Conservation (phyloP, 2,113 vertebrate genomes). For the Corythoichthys intestinalis region DNA sequence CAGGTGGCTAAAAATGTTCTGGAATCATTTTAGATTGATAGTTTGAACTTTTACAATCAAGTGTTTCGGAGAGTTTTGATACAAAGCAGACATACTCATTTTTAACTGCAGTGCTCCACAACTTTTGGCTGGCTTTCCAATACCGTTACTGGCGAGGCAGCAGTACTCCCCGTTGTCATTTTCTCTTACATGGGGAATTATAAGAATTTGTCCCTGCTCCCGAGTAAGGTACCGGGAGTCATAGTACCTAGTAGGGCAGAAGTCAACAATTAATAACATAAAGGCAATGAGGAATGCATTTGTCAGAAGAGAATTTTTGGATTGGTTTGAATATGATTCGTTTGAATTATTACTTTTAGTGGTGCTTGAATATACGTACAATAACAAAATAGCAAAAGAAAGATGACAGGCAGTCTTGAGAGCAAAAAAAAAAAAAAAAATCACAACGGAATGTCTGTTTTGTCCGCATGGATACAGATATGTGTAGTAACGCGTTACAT, state of each 20-base stretch:
- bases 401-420: no score
- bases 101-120: conserved; percentile 97
- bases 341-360: no score
- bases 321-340: no score
- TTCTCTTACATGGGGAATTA: conserved; percentile 86
- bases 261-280: not conserved
- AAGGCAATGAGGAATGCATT: no score
- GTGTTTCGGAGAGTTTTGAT: not conserved
- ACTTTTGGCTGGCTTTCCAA: conserved; percentile 84
- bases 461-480: no score
- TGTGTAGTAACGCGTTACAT: no score
- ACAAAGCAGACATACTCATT: conserved; percentile 84
- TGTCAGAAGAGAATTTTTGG: no score
- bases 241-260: conserved; percentile 76
- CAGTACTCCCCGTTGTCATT: conserved; percentile 91
- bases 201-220: conserved; percentile 88
- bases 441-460: no score
- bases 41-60: not conserved
- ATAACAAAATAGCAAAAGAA: no score
- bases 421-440: no score
- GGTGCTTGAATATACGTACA: no score
- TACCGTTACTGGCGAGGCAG: conserved; percentile 84
- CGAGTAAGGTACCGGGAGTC: conserved; percentile 85
- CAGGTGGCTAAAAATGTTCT: not conserved
- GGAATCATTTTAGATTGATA: not conserved